phyloP scores from a whole-genome alignment of 2,888 invertebrate genomes.

The Ceramica pisi region DNA sequence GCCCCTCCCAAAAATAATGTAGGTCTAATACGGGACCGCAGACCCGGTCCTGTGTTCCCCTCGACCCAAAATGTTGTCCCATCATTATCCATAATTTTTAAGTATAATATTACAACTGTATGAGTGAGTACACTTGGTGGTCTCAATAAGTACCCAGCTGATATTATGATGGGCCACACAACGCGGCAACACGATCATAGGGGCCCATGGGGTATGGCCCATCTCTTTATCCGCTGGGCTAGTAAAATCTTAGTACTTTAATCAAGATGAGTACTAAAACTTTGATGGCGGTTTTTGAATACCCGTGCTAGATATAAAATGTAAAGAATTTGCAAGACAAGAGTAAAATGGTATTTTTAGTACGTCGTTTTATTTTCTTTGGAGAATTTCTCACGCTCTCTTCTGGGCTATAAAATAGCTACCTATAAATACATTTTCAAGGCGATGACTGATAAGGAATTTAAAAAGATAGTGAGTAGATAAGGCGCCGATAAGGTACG shows the following conservation, averaged over 20 bases:
- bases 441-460: conserved; percentile 29
- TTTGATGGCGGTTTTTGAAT: conserved; percentile 18
- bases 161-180: conserved; percentile 57
- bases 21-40: no score
- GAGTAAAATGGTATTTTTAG: conserved; percentile 11
- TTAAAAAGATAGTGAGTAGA: background rate
- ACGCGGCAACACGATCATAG: conserved; percentile 54
- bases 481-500: conserved; percentile 1
- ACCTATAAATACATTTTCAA: background rate
- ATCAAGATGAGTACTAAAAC: background rate
- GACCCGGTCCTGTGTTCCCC: no score
- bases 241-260: conserved; percentile 1
- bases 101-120: background rate
- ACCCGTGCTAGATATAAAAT: conserved; percentile 10
- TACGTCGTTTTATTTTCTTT: conserved; percentile 9
- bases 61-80: no score
- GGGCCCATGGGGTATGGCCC: conserved; percentile 36
- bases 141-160: conserved; percentile 18
- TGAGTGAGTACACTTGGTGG: conserved; percentile 32
- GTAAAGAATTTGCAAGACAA: conserved; percentile 24
- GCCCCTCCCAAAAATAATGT: no score
- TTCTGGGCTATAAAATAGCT: background rate
- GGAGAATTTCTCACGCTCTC: conserved; percentile 10
- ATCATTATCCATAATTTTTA: background rate
- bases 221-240: conserved; percentile 3